A percentile compares a stretch with the other conserved stretches of the same genome.
Conservation (phyloP, 2,888 invertebrate genomes). For the Callimorpha dominula region DNA sequence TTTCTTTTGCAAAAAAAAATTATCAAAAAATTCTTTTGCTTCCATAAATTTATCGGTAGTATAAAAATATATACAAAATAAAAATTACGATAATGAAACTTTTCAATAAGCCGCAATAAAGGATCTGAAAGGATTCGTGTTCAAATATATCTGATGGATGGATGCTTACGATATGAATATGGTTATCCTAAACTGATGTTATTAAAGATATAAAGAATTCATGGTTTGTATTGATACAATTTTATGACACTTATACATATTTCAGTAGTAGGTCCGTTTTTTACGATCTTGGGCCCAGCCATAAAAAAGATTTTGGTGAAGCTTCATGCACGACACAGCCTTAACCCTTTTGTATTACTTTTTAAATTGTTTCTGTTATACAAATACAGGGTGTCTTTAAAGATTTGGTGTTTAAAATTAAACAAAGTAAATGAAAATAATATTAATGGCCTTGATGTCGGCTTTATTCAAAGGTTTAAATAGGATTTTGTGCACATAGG, state of each 20-base stretch:
- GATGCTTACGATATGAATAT: constrained; percentile 14
- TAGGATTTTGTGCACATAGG: too few species aligned
- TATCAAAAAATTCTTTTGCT: neutral
- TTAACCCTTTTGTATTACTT: too few species aligned
- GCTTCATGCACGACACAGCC: too few species aligned
- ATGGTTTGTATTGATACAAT: constrained; percentile 11
- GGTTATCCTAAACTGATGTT: constrained; percentile 15
- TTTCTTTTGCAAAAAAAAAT: neutral
- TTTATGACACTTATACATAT: neutral
- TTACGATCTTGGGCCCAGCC: neutral
- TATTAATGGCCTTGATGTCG: too few species aligned
- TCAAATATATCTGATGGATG: constrained; percentile 18
- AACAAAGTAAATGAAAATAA: too few species aligned
- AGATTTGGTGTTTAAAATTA: too few species aligned
- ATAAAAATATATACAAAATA: constrained; percentile 5
- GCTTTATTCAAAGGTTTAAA: too few species aligned
- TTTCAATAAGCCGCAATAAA: constrained; percentile 7
- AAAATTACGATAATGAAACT: neutral
- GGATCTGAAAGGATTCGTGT: neutral
- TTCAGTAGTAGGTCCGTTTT: constrained; percentile 1
- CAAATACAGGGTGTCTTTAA: too few species aligned
- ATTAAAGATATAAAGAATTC: constrained; percentile 20
- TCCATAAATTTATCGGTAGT: neutral
- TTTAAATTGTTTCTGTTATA: too few species aligned
- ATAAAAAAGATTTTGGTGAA: neutral